Base-by-base conservation (phyloP, 2,113 vertebrate genomes). In the Melanerpes aurifrons region DNA sequence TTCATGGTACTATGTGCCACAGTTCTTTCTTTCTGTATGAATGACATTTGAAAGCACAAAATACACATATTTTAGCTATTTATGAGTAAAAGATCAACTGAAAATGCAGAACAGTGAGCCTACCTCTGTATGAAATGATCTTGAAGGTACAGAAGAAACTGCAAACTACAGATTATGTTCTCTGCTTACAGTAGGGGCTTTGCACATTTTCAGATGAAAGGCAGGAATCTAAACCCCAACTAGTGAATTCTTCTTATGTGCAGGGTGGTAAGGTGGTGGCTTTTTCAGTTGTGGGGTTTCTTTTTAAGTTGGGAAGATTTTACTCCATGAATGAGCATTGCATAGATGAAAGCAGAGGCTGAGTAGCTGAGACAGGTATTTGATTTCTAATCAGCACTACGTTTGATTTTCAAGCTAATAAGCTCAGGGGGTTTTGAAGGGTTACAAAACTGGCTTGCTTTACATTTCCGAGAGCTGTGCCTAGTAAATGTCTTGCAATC, bases 61-160 rank as follows among this genome's bases (percentile, higher is more conserved):
- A 43, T 62, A 47, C 14, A 71, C 71, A 28, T 25, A 48, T 21
- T 54, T 28, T 18, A 10, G 12, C 12, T 53, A 53, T 6, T 1
- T 63, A 13, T 73, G 31, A n/a, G 6, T 82, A 57, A 58, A 78
- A 72, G 11, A 50, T 15, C 5, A 28, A 11, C 5, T 76, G n/a
- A 63, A 93, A 70, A 85, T 79, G 37, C 10, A 35, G 18, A 48
- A 12, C 53, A 67, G 21, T 37, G 31, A 83, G 50, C 29, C 35
- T 88, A 5, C 25, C 35, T 84, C 3, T 25, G n/a, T 79, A 59
- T 19, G 64, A 14, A 92, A 59, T 66, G 59, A 28, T n/a, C 16
- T 61, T 91, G 57, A 91, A 70, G 31, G 16, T 72, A 28, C 9
- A 78, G 74, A 69, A 84, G 25, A 63, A 90, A 83, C 22, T n/a